A percentile compares a stretch with the other conserved stretches of the same genome.
phyloP scores from a whole-genome alignment of 2,797 vertebrate species.

The Rhodeus uyekii region DNA sequence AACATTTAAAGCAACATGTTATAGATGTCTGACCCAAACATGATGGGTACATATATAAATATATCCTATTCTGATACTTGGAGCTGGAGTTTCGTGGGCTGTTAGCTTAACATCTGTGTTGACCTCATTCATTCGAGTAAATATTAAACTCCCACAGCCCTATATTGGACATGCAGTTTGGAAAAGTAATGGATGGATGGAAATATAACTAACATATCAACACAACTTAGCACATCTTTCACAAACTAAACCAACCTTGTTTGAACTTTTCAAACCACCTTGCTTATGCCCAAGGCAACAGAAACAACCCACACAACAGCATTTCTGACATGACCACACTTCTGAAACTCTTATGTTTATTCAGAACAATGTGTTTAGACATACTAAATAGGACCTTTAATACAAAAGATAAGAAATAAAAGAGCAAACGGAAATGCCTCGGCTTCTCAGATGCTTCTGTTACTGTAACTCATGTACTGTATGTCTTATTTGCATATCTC shows the following conservation, averaged over 20 bases:
- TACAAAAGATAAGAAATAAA: neutral
- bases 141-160: conserved; percentile 13
- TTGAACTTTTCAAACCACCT: conserved; percentile 6
- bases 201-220: neutral
- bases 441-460: neutral
- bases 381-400: neutral
- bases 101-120: neutral
- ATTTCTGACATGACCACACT: neutral
- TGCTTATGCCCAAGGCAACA: conserved; percentile 8
- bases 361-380: neutral
- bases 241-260: neutral
- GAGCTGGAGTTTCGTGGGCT: neutral
- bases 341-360: neutral
- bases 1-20: neutral
- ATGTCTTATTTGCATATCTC: neutral
- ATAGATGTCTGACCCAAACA: neutral
- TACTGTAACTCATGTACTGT: neutral
- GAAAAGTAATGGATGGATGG: neutral
- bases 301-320: conserved; percentile 8
- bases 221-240: neutral
- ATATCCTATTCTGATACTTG: too few species aligned
- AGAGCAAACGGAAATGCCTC: neutral
- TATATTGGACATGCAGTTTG: neutral
- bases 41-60: neutral
- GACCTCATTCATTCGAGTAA: neutral